Conservation (phyloP, 2,888 invertebrate genomes). For the Nowickia ferox region DNA sequence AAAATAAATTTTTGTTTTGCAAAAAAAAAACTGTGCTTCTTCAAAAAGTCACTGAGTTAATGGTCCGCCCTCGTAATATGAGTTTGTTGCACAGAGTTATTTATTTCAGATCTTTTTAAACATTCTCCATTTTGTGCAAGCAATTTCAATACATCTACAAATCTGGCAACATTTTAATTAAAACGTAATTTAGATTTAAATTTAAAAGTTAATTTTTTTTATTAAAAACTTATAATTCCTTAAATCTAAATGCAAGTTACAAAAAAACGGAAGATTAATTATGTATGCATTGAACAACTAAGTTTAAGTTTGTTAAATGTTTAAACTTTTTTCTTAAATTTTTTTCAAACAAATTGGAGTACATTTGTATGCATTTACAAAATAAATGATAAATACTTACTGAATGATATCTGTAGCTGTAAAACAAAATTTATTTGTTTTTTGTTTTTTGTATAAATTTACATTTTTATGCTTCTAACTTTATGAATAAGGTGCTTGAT, state of each 20-base stretch:
- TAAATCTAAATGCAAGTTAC: constrained; percentile 68
- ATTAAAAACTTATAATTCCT: constrained; percentile 69
- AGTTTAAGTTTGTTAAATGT: constrained; percentile 25
- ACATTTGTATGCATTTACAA: not conserved
- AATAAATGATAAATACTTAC: not conserved
- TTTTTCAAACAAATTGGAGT: constrained; percentile 7
- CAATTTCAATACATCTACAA: too few relatives aligned
- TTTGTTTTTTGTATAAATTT: not conserved
- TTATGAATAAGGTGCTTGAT: constrained; percentile 1
- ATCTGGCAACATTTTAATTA: not conserved
- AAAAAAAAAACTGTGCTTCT: too few relatives aligned
- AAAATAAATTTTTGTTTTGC: too few relatives aligned
- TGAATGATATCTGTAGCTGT: not conserved
- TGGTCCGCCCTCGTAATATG: too few relatives aligned
- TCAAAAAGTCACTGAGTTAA: too few relatives aligned
- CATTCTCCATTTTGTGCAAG: too few relatives aligned
- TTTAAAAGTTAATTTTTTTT: constrained; percentile 63
- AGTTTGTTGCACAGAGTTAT: too few relatives aligned
- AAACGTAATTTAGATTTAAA: constrained; percentile 3
- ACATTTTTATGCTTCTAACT: not conserved
- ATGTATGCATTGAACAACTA: constrained; percentile 25
- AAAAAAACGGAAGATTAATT: constrained; percentile 63
- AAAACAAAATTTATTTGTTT: constrained; percentile 17
- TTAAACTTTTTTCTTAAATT: not conserved
- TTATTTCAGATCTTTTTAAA: too few relatives aligned